Evolutionary conservation across 2,888 invertebrate species (phyloP), one percentile per base, ranked within the genome.

Genomic region (Cosmia trapezina): DNA sequence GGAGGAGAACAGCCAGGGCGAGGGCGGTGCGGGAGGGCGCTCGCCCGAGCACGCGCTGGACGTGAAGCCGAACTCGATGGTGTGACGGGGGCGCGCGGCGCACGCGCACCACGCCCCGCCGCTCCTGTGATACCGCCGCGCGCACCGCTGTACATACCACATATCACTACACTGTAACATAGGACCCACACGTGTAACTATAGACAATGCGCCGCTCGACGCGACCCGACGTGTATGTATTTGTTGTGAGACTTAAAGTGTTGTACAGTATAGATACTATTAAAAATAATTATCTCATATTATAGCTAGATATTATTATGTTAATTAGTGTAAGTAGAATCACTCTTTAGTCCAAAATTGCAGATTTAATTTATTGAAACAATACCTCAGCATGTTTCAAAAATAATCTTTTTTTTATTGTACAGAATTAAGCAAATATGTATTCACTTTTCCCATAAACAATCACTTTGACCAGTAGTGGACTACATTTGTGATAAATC

Each of bases 1-100:
- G 75, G 98, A 98, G 95, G 98, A 98, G 96, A 98, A 98, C 96
- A 98, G 98, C 93, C 98, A 98, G 93, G 96, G 97, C 80, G 97
- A 97, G 94, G 96, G 96, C 81, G 97, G 96, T 83, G 94, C 94
- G 89, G 96, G 96, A 75, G 89, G 92, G 9, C 87, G 94, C 88
- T 96, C 97, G 86, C 97, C 97, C 80, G 97, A 96, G 92, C 96
- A 96, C 93, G 96, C 90, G 94, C 96, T 96, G 96, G 98, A 98
- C 91, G 97, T 98, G 86, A 98, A 98, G 95, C 98, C 98, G 65
- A 97, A 96, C 68, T 95, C 97, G 93, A 96, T 98, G 93, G 97
- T 97, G 97, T 98, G 98, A 98, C 97, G 97, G 97, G 97, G 97
- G 97, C 91, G 89, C 90, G 95, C 95, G 95, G 95, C 95, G 94